Evolutionary conservation across 2,113 vertebrate genomes (phyloP).

Genomic region (Chamaea fasciata): DNA sequence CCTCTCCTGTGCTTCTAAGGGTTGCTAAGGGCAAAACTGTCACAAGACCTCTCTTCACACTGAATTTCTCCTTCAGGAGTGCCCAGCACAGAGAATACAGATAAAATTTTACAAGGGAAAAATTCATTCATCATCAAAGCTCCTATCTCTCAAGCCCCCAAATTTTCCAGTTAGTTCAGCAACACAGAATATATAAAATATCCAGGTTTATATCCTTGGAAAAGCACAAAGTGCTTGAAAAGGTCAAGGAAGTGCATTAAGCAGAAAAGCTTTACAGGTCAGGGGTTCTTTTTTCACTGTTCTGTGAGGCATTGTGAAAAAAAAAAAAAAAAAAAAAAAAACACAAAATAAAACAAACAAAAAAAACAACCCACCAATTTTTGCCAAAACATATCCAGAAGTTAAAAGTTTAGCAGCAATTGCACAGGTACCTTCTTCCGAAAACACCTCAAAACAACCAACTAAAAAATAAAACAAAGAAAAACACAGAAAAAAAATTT

Average conservation of each 20-base stretch:
- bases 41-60: constrained; percentile 17
- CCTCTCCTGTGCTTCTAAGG: not conserved
- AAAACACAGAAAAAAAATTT: not conserved
- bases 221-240: not conserved
- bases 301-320: rapidly evolving
- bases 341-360: too few relatives aligned
- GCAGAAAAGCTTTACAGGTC: not conserved
- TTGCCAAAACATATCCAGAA: not conserved
- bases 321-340: too few relatives aligned
- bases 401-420: not conserved
- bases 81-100: not conserved
- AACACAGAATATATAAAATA: not conserved
- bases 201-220: not conserved
- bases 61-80: not conserved
- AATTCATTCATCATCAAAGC: not conserved
- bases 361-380: too few relatives aligned
- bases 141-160: not conserved
- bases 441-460: not conserved
- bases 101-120: not conserved
- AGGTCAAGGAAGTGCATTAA: not conserved
- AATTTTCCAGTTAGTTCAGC: not conserved
- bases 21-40: constrained; percentile 5
- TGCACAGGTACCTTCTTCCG: not conserved
- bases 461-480: not conserved
- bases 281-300: not conserved